Conservation (phyloP, 2,888 invertebrate genomes). For the Lasioglossum figueresi region DNA sequence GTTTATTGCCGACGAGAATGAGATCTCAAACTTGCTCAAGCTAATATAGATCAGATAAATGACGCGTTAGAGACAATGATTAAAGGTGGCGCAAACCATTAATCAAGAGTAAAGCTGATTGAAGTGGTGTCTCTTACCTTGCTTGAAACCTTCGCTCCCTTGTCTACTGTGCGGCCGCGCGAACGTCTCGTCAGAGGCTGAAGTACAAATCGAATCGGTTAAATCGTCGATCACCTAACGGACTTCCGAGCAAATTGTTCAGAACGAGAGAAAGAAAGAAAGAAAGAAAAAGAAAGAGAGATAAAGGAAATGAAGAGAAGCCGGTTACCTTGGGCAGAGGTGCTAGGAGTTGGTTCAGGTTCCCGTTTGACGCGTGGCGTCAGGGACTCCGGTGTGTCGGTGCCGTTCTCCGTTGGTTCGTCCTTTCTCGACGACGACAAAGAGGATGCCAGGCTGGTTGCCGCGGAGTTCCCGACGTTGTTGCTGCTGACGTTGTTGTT, state of each 20-base stretch:
- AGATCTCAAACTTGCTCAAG: slow-evolving; percentile 14
- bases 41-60: slow-evolving; percentile 28
- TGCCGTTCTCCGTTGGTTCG: slow-evolving; percentile 81
- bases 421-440: slow-evolving; percentile 76
- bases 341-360: slow-evolving; percentile 84
- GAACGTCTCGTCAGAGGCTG: slow-evolving; percentile 83
- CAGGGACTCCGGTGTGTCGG: slow-evolving; percentile 76
- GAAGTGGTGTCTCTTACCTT: slow-evolving; percentile 79
- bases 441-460: slow-evolving; percentile 48
- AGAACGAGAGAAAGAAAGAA: not conserved
- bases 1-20: not conserved
- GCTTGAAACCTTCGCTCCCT: slow-evolving; percentile 81
- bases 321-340: slow-evolving; percentile 82
- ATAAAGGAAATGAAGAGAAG: not conserved
- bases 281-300: not conserved
- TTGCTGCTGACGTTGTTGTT: slow-evolving; percentile 73
- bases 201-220: slow-evolving; percentile 54
- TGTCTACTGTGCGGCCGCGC: slow-evolving; percentile 83
- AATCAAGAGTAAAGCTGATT: slow-evolving; percentile 54
- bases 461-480: slow-evolving; percentile 73
- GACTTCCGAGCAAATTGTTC: not conserved
- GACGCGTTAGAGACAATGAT: slow-evolving; percentile 50
- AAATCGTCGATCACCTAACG: not conserved
- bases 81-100: slow-evolving; percentile 65
- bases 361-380: slow-evolving; percentile 82